Percentiles rank a stretch among this genome's conserved stretches.
phyloP scores from a whole-genome alignment of 2,113 vertebrate genomes.

The Peromyscus polionotus region DNA sequence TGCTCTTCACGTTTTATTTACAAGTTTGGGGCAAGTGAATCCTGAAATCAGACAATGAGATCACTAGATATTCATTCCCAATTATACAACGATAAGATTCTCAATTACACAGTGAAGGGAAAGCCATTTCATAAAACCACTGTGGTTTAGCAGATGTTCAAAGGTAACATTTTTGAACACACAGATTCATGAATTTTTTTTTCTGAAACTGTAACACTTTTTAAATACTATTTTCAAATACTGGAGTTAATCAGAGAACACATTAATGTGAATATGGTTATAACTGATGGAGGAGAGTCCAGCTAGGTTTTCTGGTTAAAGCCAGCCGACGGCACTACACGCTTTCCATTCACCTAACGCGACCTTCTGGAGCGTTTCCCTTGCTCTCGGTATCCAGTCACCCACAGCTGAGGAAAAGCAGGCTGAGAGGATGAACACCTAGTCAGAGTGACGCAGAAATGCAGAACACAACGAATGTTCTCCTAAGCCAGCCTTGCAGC shows the following conservation, averaged over 20 bases:
- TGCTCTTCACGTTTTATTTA: slow-evolving; percentile 69
- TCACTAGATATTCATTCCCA: slow-evolving; percentile 59
- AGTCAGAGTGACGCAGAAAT: slow-evolving; percentile 29
- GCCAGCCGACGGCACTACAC: background rate
- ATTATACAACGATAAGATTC: slow-evolving; percentile 43
- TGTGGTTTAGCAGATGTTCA: slow-evolving; percentile 11
- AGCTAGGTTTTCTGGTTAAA: slow-evolving; percentile 61
- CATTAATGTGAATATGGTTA: slow-evolving; percentile 73
- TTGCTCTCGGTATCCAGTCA: background rate
- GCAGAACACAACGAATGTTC: background rate
- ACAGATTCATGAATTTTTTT: slow-evolving; percentile 82
- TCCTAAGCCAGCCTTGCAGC: background rate
- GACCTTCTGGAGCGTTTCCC: background rate
- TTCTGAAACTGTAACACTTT: slow-evolving; percentile 80
- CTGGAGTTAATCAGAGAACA: slow-evolving; percentile 80
- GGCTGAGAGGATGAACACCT: background rate
- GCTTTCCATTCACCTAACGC: slow-evolving; percentile 45
- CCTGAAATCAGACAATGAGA: slow-evolving; percentile 66
- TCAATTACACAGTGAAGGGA: slow-evolving; percentile 41
- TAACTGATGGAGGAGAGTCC: slow-evolving; percentile 71
- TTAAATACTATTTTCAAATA: slow-evolving; percentile 83
- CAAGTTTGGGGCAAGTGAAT: slow-evolving; percentile 72
- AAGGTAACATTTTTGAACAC: slow-evolving; percentile 70
- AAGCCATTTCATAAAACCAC: slow-evolving; percentile 40
- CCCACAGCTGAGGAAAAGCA: slow-evolving; percentile 5